Evolutionary conservation across 2,113 vertebrate genomes (phyloP).

Genomic region (Triplophysa rosa): DNA sequence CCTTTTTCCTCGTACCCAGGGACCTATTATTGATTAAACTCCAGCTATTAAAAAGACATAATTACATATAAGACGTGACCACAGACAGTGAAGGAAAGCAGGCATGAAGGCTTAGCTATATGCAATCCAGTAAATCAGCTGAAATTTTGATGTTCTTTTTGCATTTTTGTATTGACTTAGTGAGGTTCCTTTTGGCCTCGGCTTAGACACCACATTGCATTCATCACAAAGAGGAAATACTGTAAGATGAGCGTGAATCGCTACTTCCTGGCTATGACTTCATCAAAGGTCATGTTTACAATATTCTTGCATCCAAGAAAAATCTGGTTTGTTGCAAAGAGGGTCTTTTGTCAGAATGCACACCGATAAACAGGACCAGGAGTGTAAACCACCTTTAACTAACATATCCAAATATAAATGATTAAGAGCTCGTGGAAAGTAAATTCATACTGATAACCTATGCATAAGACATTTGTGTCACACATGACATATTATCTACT

Average conservation of each 20-base stretch:
- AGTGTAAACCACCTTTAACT: neutral
- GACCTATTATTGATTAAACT: conserved; percentile 30
- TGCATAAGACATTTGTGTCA: conserved; percentile 2
- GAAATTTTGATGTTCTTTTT: neutral
- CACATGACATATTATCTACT: neutral
- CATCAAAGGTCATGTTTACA: conserved; percentile 32
- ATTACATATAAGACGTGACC: conserved; percentile 10
- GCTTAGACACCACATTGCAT: neutral
- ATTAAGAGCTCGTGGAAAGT: conserved; percentile 2
- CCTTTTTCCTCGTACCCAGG: conserved; percentile 11
- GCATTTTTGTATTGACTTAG: conserved; percentile 4
- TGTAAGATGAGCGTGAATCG: conserved; percentile 19
- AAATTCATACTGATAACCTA: conserved; percentile 11
- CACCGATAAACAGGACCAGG: neutral
- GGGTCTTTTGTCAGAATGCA: neutral
- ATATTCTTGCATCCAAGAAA: neutral
- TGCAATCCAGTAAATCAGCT: neutral
- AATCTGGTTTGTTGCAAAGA: neutral
- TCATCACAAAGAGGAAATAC: conserved; percentile 33
- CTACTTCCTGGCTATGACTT: conserved; percentile 35
- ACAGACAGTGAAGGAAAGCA: conserved; percentile 4
- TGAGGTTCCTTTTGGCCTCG: neutral
- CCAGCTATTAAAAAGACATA: conserved; percentile 16
- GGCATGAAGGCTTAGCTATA: neutral
- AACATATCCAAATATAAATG: neutral